Evolutionary conservation across 2,113 vertebrate species (phyloP).

Genomic region (Speoplatyrhinus poulsoni): DNA sequence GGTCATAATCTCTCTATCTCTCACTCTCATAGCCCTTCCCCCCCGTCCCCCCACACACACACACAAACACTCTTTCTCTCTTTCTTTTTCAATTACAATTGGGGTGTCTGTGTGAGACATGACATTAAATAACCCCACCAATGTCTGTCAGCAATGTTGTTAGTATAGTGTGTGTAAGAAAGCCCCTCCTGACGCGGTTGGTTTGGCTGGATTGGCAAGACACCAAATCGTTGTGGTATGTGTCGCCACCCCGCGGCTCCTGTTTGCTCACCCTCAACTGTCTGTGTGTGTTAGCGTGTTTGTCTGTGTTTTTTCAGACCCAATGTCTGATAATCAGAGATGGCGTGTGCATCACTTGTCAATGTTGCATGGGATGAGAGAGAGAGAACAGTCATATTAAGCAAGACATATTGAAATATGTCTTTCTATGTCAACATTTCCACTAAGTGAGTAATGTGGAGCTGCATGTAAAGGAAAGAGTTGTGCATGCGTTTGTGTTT

Average conservation of each 20-base stretch:
- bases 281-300: not conserved
- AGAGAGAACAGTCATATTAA: not conserved
- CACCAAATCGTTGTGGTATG: not conserved
- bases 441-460: not conserved
- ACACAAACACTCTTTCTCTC: not conserved
- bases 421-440: conserved; percentile 6
- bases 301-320: not conserved
- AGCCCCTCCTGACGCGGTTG: too few species aligned
- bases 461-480: conserved; percentile 12
- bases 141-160: not conserved
- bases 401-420: not conserved
- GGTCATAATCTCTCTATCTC: conserved; percentile 48
- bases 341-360: not conserved
- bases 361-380: not conserved
- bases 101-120: not conserved
- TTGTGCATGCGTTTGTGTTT: conserved; percentile 9
- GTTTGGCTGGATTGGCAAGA: too few species aligned
- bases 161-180: too few species aligned
- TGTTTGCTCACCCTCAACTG: not conserved
- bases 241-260: not conserved
- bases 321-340: not conserved
- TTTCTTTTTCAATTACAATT: conserved; percentile 34
- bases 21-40: not conserved
- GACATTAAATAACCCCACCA: not conserved
- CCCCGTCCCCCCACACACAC: not conserved